phyloP scores from a whole-genome alignment of 1,140 invertebrate species.

The Hestina assimilis region DNA sequence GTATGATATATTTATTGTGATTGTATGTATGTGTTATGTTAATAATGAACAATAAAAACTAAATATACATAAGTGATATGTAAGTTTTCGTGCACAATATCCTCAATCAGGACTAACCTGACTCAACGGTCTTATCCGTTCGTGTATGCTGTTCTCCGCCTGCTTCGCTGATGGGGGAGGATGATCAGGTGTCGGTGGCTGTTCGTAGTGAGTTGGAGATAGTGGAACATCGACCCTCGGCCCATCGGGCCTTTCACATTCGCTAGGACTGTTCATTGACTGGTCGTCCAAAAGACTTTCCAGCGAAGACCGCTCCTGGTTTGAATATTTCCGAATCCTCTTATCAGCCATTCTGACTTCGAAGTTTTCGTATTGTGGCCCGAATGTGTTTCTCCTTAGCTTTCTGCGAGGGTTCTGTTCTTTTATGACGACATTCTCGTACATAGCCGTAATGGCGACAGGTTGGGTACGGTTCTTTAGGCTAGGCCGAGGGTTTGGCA shows the following conservation, averaged over 20 bases:
- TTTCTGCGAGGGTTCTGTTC: slow-evolving; percentile 86
- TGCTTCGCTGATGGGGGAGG: slow-evolving; percentile 95
- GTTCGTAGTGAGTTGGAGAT: slow-evolving; percentile 93
- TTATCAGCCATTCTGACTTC: slow-evolving; percentile 74
- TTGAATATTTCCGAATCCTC: slow-evolving; percentile 64
- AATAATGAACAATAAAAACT: background rate
- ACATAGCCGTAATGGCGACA: slow-evolving; percentile 85
- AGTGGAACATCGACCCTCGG: slow-evolving; percentile 78
- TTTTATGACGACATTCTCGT: slow-evolving; percentile 85
- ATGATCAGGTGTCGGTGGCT: slow-evolving; percentile 96
- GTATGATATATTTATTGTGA: no score
- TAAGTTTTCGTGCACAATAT: slow-evolving; percentile 6
- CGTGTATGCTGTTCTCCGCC: slow-evolving; percentile 93
- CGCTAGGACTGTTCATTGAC: slow-evolving; percentile 66
- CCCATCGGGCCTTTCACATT: slow-evolving; percentile 62
- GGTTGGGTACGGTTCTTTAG: slow-evolving; percentile 80
- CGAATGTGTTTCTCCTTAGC: slow-evolving; percentile 81
- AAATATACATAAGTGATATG: slow-evolving; percentile 3
- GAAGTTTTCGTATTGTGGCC: slow-evolving; percentile 79
- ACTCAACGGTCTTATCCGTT: slow-evolving; percentile 92
- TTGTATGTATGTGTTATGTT: no score
- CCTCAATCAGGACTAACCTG: slow-evolving; percentile 83
- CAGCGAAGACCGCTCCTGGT: slow-evolving; percentile 81
- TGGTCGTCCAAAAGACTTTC: slow-evolving; percentile 82
- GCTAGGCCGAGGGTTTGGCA: slow-evolving; percentile 68